These are phyloP conservation scores for Varecia variegata DNA, from an alignment of 2,797 vertebrate species.

Conservation along the genomic window DNA sequence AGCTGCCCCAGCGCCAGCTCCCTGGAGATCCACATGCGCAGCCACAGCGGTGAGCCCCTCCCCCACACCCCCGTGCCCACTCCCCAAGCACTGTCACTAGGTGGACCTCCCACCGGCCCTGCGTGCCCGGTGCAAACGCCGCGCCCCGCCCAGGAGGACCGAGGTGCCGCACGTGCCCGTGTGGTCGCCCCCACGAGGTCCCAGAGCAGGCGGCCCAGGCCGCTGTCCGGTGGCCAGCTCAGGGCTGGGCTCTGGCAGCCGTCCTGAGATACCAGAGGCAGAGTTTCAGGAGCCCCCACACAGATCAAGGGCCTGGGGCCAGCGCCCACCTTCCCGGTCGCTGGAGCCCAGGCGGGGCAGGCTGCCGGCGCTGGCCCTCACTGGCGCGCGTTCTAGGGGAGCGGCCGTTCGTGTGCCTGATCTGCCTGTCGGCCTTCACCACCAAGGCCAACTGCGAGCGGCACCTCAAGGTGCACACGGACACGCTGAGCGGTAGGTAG, in stretches of 20 bases:
- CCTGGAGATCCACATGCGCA: conserved; percentile 98
- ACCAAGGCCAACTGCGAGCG: conserved; percentile 99
- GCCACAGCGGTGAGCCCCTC: conserved; percentile 92
- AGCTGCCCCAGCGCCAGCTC: conserved; percentile 99
- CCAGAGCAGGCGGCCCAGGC: background rate
- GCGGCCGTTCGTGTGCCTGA: conserved; percentile 96
- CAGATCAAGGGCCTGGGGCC: background rate
- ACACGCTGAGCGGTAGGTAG: conserved; percentile 91
- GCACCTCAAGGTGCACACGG: conserved; percentile 97
- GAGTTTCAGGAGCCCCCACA: background rate
- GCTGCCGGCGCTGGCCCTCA: background rate
- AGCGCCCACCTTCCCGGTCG: background rate
- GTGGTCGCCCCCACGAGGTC: background rate
- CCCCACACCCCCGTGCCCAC: background rate
- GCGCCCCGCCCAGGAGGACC: background rate
- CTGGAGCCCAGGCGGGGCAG: background rate
- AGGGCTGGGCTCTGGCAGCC: background rate
- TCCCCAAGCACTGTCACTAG: no score
- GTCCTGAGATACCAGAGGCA: background rate
- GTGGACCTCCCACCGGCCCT: background rate
- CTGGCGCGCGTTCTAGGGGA: conserved; percentile 88
- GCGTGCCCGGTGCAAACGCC: background rate
- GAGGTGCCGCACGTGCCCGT: background rate
- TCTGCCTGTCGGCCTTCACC: conserved; percentile 98
- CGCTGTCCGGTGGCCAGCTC: background rate